Percentiles rank a stretch among this genome's conserved stretches.
These are phyloP conservation scores for Calcarius lapponicus DNA, from an alignment of 2,797 vertebrate species.

Conservation along the genomic window DNA sequence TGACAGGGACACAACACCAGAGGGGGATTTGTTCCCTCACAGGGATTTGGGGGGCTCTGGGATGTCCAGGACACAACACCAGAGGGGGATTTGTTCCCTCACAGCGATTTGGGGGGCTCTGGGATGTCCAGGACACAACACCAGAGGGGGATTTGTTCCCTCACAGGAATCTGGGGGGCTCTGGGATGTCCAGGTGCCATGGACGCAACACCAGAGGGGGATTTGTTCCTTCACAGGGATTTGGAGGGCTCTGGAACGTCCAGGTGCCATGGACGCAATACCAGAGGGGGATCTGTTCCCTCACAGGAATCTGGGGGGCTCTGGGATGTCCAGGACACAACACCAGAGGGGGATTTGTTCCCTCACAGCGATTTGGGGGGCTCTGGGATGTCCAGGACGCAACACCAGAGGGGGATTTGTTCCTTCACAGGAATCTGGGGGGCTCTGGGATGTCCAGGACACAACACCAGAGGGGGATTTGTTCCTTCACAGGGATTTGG, in stretches of 20 bases:
- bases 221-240: neutral
- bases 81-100: neutral
- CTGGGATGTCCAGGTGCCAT: too few relatives aligned
- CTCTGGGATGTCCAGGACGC: too few relatives aligned
- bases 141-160: neutral
- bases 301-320: neutral
- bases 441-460: too few relatives aligned
- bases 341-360: neutral
- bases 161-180: neutral
- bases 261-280: neutral
- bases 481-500: neutral
- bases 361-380: neutral
- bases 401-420: too few relatives aligned
- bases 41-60: neutral
- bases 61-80: too few relatives aligned
- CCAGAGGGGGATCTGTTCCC: neutral
- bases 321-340: too few relatives aligned
- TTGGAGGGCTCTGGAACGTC: fast-evolving
- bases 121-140: too few relatives aligned
- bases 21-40: neutral
- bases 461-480: too few relatives aligned
- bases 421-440: neutral
- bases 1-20: neutral
- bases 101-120: too few relatives aligned
- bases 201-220: too few relatives aligned